These are phyloP conservation scores for Nanorana parkeri DNA, from an alignment of 2,113 vertebrate genomes.

Conservation along the genomic window DNA sequence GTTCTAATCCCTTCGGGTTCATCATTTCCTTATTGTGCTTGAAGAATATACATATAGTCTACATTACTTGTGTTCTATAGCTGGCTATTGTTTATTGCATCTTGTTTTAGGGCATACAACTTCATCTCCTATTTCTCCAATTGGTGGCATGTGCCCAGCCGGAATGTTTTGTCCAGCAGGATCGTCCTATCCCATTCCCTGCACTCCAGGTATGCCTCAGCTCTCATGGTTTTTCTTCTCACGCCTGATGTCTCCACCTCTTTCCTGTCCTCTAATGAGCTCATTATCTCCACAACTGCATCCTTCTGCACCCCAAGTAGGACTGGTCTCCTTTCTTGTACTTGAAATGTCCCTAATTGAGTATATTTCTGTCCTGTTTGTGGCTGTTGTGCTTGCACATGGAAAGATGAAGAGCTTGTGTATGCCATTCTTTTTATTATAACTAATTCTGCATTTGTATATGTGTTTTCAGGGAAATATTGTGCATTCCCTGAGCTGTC, in stretches of 20 bases:
- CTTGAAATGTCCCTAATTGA: too few relatives aligned
- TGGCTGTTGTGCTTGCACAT: neutral
- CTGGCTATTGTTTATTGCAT: neutral
- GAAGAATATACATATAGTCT: too few relatives aligned
- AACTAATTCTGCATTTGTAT: neutral
- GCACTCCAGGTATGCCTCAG: conserved; percentile 65
- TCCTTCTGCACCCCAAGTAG: neutral
- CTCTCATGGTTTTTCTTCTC: too few relatives aligned
- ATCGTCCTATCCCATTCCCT: conserved; percentile 62
- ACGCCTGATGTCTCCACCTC: too few relatives aligned
- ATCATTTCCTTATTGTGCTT: neutral
- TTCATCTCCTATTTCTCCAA: neutral
- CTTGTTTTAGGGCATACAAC: conserved; percentile 14
- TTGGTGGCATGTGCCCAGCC: conserved; percentile 58
- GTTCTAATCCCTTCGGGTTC: neutral
- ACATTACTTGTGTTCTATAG: too few relatives aligned
- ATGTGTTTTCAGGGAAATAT: conserved; percentile 72
- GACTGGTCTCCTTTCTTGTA: too few relatives aligned
- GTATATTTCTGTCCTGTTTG: neutral
- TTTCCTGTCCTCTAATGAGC: too few relatives aligned
- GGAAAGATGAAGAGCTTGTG: neutral
- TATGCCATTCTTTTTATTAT: too few relatives aligned
- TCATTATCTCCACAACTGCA: neutral
- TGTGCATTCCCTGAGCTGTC: conserved; percentile 78
- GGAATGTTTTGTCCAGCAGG: conserved; percentile 68